Percentiles rank a stretch among this genome's conserved stretches.
phyloP scores from a whole-genome alignment of 1,140 invertebrate species.

The Drosophila virilis region DNA sequence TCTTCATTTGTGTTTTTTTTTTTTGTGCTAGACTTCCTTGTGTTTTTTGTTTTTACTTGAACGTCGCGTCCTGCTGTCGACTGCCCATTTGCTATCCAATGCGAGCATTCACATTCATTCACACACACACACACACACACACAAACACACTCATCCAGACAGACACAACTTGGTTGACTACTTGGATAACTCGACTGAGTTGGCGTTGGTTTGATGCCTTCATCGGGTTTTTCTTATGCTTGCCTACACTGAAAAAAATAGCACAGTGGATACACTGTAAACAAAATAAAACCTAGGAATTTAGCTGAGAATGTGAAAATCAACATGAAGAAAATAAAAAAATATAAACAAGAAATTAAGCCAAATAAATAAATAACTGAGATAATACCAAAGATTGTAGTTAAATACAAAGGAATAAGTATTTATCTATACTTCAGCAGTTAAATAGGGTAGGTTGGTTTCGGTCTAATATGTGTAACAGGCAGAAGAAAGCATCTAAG shows the following conservation, averaged over 20 bases:
- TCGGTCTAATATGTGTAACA: no score
- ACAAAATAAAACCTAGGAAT: no score
- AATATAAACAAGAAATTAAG: no score
- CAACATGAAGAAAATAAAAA: no score
- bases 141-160: constrained; percentile 1
- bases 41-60: constrained; percentile 46
- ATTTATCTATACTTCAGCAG: no score
- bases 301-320: no score
- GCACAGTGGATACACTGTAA: no score
- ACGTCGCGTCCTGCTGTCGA: constrained; percentile 52
- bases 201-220: constrained; percentile 44
- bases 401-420: no score
- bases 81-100: constrained; percentile 54
- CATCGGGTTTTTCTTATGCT: constrained; percentile 26
- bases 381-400: no score
- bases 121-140: constrained; percentile 44
- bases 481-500: no score
- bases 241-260: constrained; percentile 42
- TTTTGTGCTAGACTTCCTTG: constrained; percentile 38
- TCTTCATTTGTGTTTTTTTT: constrained; percentile 16
- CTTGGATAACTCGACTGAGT: constrained; percentile 41
- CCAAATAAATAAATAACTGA: no score
- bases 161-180: constrained; percentile 32
- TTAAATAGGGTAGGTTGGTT: no score
- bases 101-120: constrained; percentile 51